A percentile compares a stretch with the other conserved stretches of the same genome.
These are phyloP conservation scores for Rhodeus uyekii DNA, from an alignment of 2,797 vertebrate species.

Conservation along the genomic window DNA sequence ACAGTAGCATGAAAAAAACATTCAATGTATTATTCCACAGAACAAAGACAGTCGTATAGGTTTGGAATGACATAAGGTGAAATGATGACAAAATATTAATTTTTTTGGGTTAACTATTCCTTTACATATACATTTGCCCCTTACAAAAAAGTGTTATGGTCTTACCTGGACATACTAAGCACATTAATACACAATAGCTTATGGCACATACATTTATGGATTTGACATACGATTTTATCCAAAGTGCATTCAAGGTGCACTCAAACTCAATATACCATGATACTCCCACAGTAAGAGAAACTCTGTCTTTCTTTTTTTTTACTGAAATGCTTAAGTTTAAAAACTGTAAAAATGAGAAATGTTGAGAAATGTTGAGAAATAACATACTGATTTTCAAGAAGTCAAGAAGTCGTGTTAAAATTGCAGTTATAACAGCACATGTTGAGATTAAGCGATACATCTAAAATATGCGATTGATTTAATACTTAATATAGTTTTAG, in stretches of 20 bases:
- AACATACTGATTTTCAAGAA: not conserved
- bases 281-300: not conserved
- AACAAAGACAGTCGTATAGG: not conserved
- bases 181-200: not conserved
- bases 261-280: not conserved
- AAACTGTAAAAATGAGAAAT: too few species aligned
- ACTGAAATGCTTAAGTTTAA: too few species aligned
- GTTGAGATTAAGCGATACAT: not conserved
- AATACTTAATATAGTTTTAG: not conserved
- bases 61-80: not conserved
- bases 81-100: not conserved
- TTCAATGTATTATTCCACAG: not conserved
- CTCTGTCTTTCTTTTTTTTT: too few species aligned
- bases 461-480: not conserved
- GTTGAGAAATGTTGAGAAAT: too few species aligned
- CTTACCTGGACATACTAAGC: not conserved
- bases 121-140: slow-evolving; percentile 19
- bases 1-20: not conserved
- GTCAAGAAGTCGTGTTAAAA: not conserved
- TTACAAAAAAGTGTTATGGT: not conserved
- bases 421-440: not conserved
- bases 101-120: not conserved
- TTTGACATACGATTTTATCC: too few species aligned
- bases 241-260: too few species aligned
- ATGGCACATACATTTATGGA: too few species aligned